Evolutionary conservation across 1,140 invertebrate species (phyloP), one percentile per base, ranked within the genome.

Genomic region (Papilio helenus): DNA sequence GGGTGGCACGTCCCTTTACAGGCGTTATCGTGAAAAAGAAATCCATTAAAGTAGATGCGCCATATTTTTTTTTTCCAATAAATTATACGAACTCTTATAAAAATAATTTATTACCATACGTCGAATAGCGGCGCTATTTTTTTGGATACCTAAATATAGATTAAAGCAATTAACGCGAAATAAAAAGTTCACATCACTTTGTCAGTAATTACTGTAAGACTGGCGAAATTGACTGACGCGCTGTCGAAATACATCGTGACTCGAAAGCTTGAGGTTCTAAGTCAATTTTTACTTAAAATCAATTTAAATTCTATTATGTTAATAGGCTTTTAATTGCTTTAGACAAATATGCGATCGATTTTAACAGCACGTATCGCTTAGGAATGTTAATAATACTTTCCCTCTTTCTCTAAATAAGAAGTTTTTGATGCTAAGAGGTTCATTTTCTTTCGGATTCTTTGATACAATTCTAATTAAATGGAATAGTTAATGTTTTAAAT

Each of bases 1-100:
- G 91, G 90, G 91, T 90, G 90, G 90, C 88, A 84, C 85, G 88
- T 86, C 81, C 84, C 81, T 82, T 90, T 88, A 91, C 87, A 87
- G 82, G 83, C 80, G 61, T 89, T 90, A 88, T 90, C 87, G 76
- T 79, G 58, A 80, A 83, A 89, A 89, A 61, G 84, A 86, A 86
- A 80, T 83, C 85, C 74, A 77, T 77, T 77, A 77, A 77, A 77
- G 76, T 77, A 77, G 76, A n/a, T 61, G 76, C 76, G 29, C 72
- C 20, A 74, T 49, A 26, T 74, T 74, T 74, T 23, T 72, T 34
- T 39, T 42, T 23, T 42, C 72, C 42, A 74, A 74, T 74, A 74
- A 74, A 74, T 74, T 74, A 77, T 61, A 42, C 76, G 29, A n/a
- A 29, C 34, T 61, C 29, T 61, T 77, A 61, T 77, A 77, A 77